Percentiles rank a stretch among this genome's conserved stretches.
phyloP scores from a whole-genome alignment of 2,113 vertebrate genomes.

The Pachyramphus minor region DNA sequence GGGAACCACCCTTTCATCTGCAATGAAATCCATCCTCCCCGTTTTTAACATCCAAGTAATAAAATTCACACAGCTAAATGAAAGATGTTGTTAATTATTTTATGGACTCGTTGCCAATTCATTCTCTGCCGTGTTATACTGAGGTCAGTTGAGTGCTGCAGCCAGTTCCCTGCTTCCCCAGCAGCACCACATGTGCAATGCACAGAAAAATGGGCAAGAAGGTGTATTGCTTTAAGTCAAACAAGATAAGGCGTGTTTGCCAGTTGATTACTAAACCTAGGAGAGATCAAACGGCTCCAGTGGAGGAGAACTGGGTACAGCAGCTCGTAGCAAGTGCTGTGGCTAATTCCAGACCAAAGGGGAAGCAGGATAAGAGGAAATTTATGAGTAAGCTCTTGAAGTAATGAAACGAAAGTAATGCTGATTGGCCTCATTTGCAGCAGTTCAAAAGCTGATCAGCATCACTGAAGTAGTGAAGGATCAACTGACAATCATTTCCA shows the following conservation, averaged over 20 bases:
- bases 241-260: background rate
- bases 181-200: rapidly evolving
- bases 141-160: background rate
- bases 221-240: conserved; percentile 3
- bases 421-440: conserved; percentile 68
- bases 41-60: conserved; percentile 15
- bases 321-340: background rate
- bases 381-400: conserved; percentile 69
- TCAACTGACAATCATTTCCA: conserved; percentile 3
- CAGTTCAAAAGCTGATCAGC: conserved; percentile 68
- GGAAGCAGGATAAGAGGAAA: conserved; percentile 59
- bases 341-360: conserved; percentile 65
- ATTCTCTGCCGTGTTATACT: background rate
- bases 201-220: background rate
- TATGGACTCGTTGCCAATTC: background rate
- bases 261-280: conserved; percentile 36
- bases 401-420: conserved; percentile 69
- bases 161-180: background rate
- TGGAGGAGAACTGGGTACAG: conserved; percentile 25
- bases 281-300: conserved; percentile 51
- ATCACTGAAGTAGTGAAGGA: conserved; percentile 27
- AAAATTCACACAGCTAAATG: conserved; percentile 59
- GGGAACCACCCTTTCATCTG: background rate
- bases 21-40: conserved; percentile 18
- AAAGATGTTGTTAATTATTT: conserved; percentile 65